phyloP scores from a whole-genome alignment of 2,797 vertebrate genomes.

The Sebastes minor region DNA sequence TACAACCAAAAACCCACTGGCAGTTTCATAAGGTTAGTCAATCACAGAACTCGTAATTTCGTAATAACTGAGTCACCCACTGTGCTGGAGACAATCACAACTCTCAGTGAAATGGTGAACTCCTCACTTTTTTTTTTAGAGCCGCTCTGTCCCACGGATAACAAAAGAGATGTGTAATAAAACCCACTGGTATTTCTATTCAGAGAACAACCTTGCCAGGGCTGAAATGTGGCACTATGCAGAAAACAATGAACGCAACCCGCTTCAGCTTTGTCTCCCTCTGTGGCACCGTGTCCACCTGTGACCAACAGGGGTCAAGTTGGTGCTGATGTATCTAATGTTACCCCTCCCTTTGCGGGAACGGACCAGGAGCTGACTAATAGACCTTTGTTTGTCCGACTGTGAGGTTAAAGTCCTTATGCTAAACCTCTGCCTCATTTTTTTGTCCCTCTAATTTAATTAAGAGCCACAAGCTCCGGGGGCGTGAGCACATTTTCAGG shows the following conservation, averaged over 20 bases:
- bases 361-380: conserved; percentile 38
- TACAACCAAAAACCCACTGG: conserved; percentile 52
- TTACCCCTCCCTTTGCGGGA: conserved; percentile 16
- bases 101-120: conserved; percentile 27
- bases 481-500: conserved; percentile 52
- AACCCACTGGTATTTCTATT: conserved; percentile 25
- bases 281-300: conserved; percentile 35
- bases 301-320: conserved; percentile 41
- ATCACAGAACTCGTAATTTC: conserved; percentile 58
- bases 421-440: conserved; percentile 43
- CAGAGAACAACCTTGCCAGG: conserved; percentile 1
- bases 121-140: conserved; percentile 30
- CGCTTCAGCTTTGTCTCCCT: conserved; percentile 25
- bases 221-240: conserved; percentile 12
- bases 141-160: conserved; percentile 17
- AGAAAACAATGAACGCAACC: conserved; percentile 38
- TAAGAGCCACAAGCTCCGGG: conserved; percentile 54
- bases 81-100: conserved; percentile 26
- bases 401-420: conserved; percentile 62
- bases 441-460: conserved; percentile 69
- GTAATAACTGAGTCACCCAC: conserved; percentile 47
- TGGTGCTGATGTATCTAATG: conserved; percentile 35
- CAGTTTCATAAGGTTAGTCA: conserved; percentile 64
- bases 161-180: conserved; percentile 36
- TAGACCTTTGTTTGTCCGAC: conserved; percentile 53